These are phyloP conservation scores for Peromyscus maniculatus DNA, from an alignment of 2,113 vertebrate species.

Conservation along the genomic window DNA sequence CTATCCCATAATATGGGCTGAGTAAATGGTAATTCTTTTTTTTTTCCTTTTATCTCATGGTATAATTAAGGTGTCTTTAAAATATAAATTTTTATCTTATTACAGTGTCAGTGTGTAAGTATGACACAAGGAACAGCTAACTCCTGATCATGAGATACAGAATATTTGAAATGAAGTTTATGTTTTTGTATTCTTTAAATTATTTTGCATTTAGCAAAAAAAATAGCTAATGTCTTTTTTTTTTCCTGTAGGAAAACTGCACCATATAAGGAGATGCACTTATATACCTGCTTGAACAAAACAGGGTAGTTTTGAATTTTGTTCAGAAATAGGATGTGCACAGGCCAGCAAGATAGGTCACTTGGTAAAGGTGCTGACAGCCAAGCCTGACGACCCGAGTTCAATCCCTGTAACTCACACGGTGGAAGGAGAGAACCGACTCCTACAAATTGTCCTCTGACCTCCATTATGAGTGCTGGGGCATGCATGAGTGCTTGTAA, in stretches of 20 bases:
- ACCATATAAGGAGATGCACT: conserved; percentile 34
- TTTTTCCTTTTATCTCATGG: conserved; percentile 14
- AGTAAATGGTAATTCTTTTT: conserved; percentile 4
- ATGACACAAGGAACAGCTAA: background rate
- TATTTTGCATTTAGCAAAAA: conserved; percentile 7
- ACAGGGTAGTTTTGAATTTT: background rate
- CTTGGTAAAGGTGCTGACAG: background rate
- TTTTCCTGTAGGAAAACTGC: conserved; percentile 43
- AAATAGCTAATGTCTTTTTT: conserved; percentile 5
- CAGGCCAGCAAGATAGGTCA: background rate
- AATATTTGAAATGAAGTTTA: conserved; percentile 42
- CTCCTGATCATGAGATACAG: conserved; percentile 9
- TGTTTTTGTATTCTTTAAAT: conserved; percentile 8
- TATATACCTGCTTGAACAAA: background rate
- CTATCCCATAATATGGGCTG: background rate
- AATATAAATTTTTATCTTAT: conserved; percentile 35
- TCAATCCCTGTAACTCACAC: background rate
- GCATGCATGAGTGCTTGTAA: background rate
- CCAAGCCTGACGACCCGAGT: background rate
- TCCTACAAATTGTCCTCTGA: background rate
- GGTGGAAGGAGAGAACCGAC: background rate
- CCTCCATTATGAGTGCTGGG: background rate
- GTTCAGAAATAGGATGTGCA: background rate
- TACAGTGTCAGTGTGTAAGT: background rate
- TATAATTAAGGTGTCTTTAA: conserved; percentile 38